Base-by-base conservation (phyloP, 2,888 invertebrate species). In the Oxycera nigricornis region DNA sequence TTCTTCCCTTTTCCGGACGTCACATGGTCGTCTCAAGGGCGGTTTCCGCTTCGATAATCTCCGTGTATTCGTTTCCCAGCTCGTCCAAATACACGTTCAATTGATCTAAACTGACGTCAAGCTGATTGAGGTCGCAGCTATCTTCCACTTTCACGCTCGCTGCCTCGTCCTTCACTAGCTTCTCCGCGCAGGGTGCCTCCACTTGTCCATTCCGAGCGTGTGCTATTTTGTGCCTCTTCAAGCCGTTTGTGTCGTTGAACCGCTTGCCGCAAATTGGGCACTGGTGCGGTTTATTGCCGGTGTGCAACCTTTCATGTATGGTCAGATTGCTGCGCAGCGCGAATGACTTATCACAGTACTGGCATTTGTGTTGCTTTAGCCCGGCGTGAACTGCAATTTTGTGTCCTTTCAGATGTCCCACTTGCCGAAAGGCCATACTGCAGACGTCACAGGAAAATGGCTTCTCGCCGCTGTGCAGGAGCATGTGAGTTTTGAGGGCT, bases 221-320 rank as follows among this genome's bases (percentile, higher is more conserved):
- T 3, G 73, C 73, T 11, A 77, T 17, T 50, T 77, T 79, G 73
- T 80, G 80, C 31, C 79, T 73, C 70, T 76, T 76, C 17, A 80
- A 76, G 7, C 78, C 78, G 59, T 79, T 79, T n/a, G 77, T 78
- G 73, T 79, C 78, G 24, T 76, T 77, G 67, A 80, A 80, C 17
- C 74, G 73, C 73, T 79, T 78, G 28, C 72, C 55, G 39, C 79
- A 80, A 22, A 75, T 30, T 17, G 75, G 73, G 73, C 79, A 80
- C 30, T 77, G 67, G 68, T 77, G 79, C 1, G 79, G 79, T 9
- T 76, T 77, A 72, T 78, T 78, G 11, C 79, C 79, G 31, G 76
- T 76, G 61, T 80, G 79, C 30, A 77, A 72, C 26, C 79, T 75
- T 72, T 67, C 67, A 57, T 78, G 78, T 4, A 78, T 77, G 1